phyloP scores from a whole-genome alignment of 2,797 vertebrate genomes.

The Sebastes baramenuke region DNA sequence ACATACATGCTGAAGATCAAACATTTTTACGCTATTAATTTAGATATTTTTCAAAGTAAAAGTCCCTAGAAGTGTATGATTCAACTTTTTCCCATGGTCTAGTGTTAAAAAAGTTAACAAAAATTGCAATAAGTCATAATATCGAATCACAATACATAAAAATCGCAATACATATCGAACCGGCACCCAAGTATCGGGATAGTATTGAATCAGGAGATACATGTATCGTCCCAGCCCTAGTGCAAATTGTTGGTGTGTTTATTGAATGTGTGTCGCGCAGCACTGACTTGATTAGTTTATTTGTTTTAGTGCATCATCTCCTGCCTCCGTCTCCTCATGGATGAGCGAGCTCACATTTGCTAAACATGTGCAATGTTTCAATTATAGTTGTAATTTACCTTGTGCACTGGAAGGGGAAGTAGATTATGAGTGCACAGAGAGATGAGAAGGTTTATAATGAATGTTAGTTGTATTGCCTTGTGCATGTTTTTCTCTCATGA shows the following conservation, averaged over 20 bases:
- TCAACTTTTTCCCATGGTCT: too few relatives aligned
- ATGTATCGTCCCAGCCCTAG: neutral
- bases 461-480: constrained; percentile 49
- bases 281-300: constrained; percentile 50
- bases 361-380: constrained; percentile 65
- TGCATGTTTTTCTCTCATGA: constrained; percentile 52
- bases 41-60: too few relatives aligned
- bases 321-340: constrained; percentile 36
- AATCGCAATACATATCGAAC: too few relatives aligned
- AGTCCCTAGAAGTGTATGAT: too few relatives aligned
- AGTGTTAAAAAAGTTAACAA: too few relatives aligned
- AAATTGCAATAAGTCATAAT: fast-evolving
- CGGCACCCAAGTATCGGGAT: too few relatives aligned
- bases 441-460: constrained; percentile 53
- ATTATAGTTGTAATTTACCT: constrained; percentile 63
- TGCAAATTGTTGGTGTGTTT: constrained; percentile 42
- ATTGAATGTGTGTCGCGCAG: constrained; percentile 7
- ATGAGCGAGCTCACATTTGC: constrained; percentile 47
- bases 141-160: too few relatives aligned
- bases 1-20: too few relatives aligned
- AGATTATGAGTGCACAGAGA: constrained; percentile 56
- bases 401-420: constrained; percentile 36
- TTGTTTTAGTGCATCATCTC: constrained; percentile 51
- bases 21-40: too few relatives aligned
- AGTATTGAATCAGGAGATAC: too few relatives aligned